Evolutionary conservation across 2,888 invertebrate species (phyloP), one percentile per base, ranked within the genome.

Genomic region (Entomobrya proxima): DNA sequence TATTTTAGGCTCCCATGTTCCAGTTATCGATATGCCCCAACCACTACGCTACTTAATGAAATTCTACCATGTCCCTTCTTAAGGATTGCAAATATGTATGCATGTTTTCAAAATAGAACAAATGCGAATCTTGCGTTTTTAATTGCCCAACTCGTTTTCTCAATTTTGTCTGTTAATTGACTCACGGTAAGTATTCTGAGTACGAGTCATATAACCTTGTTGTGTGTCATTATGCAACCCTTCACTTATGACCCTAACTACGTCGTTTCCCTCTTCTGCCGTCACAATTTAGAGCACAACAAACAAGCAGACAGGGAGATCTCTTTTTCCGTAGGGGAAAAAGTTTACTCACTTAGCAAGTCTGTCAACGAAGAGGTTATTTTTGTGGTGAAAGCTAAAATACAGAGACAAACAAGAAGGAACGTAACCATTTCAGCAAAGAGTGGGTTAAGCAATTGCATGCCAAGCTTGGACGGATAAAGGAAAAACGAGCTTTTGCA

Each of bases 381-480:
- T 58, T 58, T 74, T 27, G 44, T 32, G 64, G 32, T 30, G 40
- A 37, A 78, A 47, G 40, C 21, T 35, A 75, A 81, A 75, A 64
- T 58, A 55, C 58, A 15, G 44, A 74, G 58, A 69, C 67, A 67
- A 37, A 37, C 37, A 40, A 69, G 44, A 32, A 76, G 27, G 9
- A 77, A 61, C 32, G 40, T 32, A 61, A 58, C n/a, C 35, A 44
- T n/a, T 47, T 18, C n/a, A n/a, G 5, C 47, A 32, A 24, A 79
- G 69, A 69, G 50, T 69, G 11, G 79, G 69, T 80, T 80, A 69
- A 40, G 75, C 77, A 32, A 35, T 82, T 74, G 74, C 75, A 64
- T 50, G 75, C 47, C 74, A 64, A 44, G 44, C 55, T 27, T 27
- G n/a, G n/a, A 27, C 9, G 35, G 32, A 30, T 27, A n/a, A 44